phyloP scores from a whole-genome alignment of 2,797 vertebrate species.

The Helarctos malayanus region DNA sequence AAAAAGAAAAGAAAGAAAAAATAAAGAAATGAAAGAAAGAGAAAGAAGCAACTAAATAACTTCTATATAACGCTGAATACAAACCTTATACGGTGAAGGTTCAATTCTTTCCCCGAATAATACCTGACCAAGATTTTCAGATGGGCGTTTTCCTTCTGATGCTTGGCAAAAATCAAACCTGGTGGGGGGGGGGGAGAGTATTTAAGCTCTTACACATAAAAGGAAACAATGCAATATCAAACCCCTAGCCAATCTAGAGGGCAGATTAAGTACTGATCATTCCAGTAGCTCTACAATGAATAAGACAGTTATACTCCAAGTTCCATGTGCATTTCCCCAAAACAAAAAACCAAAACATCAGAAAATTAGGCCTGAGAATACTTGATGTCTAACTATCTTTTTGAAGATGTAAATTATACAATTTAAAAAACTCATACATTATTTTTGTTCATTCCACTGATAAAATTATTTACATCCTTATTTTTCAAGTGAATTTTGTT shows the following conservation, averaged over 20 bases:
- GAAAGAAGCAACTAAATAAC: not conserved
- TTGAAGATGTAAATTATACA: not conserved
- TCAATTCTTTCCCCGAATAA: conserved; percentile 97
- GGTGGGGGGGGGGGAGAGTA: conserved; percentile 33
- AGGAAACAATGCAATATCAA: not conserved
- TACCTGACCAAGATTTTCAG: conserved; percentile 97
- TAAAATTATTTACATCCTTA: conserved; percentile 36
- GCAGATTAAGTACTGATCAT: not conserved
- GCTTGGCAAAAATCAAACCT: conserved; percentile 97
- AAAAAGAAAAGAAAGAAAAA: not conserved
- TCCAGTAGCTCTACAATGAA: not conserved
- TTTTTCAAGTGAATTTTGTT: conserved; percentile 1
- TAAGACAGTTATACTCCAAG: conserved; percentile 26
- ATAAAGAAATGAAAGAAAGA: not conserved
- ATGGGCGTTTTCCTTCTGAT: conserved; percentile 92
- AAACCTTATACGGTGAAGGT: conserved; percentile 96
- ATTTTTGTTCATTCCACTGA: conserved; percentile 41
- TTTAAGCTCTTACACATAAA: conserved; percentile 58
- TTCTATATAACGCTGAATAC: conserved; percentile 72
- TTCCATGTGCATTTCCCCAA: not conserved
- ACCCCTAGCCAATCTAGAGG: not conserved
- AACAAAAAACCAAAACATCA: not conserved
- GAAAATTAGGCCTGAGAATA: conserved; percentile 33
- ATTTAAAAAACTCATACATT: not conserved
- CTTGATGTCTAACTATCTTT: not conserved